These are phyloP conservation scores for Pseudomyrmex dendroicus DNA, from an alignment of 1,140 invertebrate species.

Conservation along the genomic window DNA sequence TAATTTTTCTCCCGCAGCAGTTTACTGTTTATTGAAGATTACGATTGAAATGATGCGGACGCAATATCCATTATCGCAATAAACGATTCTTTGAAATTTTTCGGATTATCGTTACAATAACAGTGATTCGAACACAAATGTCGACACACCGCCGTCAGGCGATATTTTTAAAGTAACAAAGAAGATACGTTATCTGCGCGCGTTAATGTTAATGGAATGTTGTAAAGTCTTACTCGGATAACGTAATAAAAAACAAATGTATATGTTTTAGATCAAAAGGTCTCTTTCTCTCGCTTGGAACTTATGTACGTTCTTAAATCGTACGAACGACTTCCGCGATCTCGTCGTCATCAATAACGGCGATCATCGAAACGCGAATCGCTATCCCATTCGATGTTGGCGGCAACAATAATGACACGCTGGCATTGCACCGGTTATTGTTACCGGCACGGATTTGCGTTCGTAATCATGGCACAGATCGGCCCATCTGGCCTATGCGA, in stretches of 20 bases:
- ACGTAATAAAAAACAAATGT: not conserved
- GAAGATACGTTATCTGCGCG: not conserved
- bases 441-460: slow-evolving; percentile 44
- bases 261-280: too few species aligned
- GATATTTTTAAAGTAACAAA: slow-evolving; percentile 1
- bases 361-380: not conserved
- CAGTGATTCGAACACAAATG: not conserved
- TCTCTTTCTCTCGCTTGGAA: not conserved
- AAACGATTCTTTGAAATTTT: not conserved
- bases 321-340: not conserved
- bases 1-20: not conserved
- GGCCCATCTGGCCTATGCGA: slow-evolving; percentile 28
- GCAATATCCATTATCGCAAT: not conserved
- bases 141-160: not conserved
- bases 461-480: slow-evolving; percentile 61
- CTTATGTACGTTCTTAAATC: not conserved
- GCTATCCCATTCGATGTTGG: slow-evolving; percentile 14
- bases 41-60: not conserved
- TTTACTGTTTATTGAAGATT: not conserved
- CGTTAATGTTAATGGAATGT: not conserved
- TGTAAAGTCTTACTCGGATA: not conserved
- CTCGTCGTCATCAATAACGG: not conserved
- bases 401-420: slow-evolving; percentile 30
- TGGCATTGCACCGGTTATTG: slow-evolving; percentile 58
- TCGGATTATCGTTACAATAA: not conserved